These are phyloP conservation scores for Calephelis virginiensis DNA, from an alignment of 1,140 invertebrate species.

Conservation along the genomic window DNA sequence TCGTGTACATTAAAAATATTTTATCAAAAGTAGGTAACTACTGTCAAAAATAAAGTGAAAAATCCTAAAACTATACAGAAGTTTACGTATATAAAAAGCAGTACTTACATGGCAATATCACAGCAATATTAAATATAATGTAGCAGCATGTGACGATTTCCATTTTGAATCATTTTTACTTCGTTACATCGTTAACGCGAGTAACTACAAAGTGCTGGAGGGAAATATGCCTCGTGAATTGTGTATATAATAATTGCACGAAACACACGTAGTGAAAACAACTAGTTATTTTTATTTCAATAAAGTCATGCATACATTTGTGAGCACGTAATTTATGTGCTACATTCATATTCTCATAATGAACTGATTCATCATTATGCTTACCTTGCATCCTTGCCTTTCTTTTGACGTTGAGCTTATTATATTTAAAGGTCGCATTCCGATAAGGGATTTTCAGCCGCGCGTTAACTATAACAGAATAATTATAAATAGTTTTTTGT, in stretches of 20 bases:
- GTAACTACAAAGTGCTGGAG: slow-evolving; percentile 5
- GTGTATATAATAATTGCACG: slow-evolving; percentile 6
- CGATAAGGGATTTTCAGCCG: too few relatives aligned
- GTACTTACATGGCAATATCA: slow-evolving; percentile 45
- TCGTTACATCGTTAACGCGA: slow-evolving; percentile 10
- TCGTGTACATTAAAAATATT: too few relatives aligned
- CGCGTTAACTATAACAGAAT: too few relatives aligned
- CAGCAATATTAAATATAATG: slow-evolving; percentile 46
- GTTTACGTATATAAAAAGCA: too few relatives aligned
- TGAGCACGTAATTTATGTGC: slow-evolving; percentile 3
- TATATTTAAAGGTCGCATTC: too few relatives aligned
- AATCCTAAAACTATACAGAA: too few relatives aligned
- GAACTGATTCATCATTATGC: slow-evolving; percentile 8
- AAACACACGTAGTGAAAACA: slow-evolving; percentile 13
- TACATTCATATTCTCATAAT: not conserved
- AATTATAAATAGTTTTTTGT: too few relatives aligned
- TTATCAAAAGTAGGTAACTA: too few relatives aligned
- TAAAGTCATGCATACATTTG: slow-evolving; percentile 14
- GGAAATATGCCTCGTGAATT: slow-evolving; percentile 1
- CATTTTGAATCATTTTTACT: slow-evolving; percentile 67
- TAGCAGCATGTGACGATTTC: slow-evolving; percentile 46
- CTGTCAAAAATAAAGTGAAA: too few relatives aligned
- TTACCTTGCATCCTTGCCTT: not conserved
- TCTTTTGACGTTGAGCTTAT: too few relatives aligned
- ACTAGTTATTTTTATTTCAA: not conserved